phyloP scores from a whole-genome alignment of 2,888 invertebrate genomes.

The Agrochola macilenta region DNA sequence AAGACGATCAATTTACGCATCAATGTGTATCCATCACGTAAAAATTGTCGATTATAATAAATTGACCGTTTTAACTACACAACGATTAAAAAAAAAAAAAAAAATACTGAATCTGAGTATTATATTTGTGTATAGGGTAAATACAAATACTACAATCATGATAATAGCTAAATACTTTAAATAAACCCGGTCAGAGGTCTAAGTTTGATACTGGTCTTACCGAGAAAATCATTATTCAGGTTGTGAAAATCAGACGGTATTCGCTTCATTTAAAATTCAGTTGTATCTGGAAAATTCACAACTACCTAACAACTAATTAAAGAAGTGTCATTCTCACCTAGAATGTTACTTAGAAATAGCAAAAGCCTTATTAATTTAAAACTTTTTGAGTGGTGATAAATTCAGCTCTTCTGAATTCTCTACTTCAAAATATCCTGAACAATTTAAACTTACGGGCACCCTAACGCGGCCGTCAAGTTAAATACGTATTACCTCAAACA shows the following conservation, averaged over 20 bases:
- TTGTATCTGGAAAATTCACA: not conserved
- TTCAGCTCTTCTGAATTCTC: not conserved
- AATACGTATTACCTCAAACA: slow-evolving; percentile 52
- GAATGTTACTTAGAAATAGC: not conserved
- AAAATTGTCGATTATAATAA: too few species aligned
- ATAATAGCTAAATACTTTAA: not conserved
- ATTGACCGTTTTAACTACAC: too few species aligned
- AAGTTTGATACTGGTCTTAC: not conserved
- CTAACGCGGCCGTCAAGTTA: slow-evolving; percentile 32
- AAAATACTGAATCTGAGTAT: too few species aligned
- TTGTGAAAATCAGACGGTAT: not conserved
- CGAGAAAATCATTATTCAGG: not conserved
- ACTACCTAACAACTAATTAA: not conserved
- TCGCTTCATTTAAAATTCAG: not conserved
- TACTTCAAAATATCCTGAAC: not conserved
- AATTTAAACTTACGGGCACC: not conserved
- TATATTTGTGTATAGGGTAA: too few species aligned
- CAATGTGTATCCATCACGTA: too few species aligned
- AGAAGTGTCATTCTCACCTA: not conserved
- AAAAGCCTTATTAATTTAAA: too few species aligned
- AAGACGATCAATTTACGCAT: too few species aligned
- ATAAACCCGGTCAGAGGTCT: not conserved
- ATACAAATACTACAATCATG: too few species aligned
- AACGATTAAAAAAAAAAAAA: too few species aligned
- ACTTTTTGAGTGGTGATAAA: not conserved